Conservation (phyloP, 53 echinoderm and acorn worm genomes). For the Paracentrotus lividus region DNA sequence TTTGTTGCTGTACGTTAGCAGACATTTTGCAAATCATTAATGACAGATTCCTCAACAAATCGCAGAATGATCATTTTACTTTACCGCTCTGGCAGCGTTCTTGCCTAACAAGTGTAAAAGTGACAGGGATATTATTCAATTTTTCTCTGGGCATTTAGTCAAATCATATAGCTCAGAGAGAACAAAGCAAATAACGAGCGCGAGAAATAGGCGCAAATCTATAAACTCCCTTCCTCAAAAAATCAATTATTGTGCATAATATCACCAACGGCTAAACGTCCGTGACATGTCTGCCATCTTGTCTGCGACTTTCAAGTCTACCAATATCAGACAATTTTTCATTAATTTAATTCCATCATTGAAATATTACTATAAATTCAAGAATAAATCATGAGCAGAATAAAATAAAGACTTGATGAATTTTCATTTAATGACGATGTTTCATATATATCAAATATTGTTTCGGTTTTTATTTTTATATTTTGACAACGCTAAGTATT, state of each 20-base stretch:
- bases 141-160: constrained; percentile 57
- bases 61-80: not conserved
- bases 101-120: constrained; percentile 46
- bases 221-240: constrained; percentile 17
- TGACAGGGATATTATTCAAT: constrained; percentile 49
- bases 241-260: constrained; percentile 61
- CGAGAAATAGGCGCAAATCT: constrained; percentile 50
- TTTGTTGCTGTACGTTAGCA: not conserved
- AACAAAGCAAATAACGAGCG: constrained; percentile 47
- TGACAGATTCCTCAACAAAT: constrained; percentile 37
- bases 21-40: constrained; percentile 44
- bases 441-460: not conserved
- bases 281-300: constrained; percentile 59
- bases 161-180: constrained; percentile 41
- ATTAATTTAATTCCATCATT: not conserved
- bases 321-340: not conserved
- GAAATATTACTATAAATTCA: constrained; percentile 35
- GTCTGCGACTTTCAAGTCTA: constrained; percentile 46
- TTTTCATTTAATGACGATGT: not conserved
- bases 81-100: not conserved
- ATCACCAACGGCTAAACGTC: constrained; percentile 43
- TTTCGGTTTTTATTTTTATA: not conserved
- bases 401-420: not conserved
- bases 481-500: not conserved
- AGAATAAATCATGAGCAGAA: not conserved